These are phyloP conservation scores for Agriotes lineatus DNA, from an alignment of 2,888 invertebrate genomes.

Conservation along the genomic window DNA sequence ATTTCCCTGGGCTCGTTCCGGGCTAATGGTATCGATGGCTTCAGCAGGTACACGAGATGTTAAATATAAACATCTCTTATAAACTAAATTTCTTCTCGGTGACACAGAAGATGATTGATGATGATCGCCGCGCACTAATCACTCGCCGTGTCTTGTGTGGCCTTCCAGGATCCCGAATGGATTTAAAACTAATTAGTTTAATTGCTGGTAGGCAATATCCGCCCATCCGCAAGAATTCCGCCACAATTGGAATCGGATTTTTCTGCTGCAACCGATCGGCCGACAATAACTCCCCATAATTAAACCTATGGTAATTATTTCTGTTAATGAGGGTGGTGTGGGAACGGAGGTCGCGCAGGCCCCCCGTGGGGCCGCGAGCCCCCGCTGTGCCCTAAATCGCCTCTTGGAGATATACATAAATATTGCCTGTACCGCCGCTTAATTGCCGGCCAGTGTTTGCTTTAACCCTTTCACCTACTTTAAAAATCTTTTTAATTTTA, in stretches of 20 bases:
- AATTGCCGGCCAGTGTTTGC: constrained; percentile 19
- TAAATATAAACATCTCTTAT: constrained; percentile 40
- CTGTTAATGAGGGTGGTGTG: constrained; percentile 64
- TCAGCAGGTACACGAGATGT: constrained; percentile 35
- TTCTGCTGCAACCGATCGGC: background rate
- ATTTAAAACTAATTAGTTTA: constrained; percentile 43
- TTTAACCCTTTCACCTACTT: too few species aligned
- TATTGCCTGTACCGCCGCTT: constrained; percentile 44
- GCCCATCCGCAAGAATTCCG: background rate
- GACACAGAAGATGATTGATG: constrained; percentile 47
- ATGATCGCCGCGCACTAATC: constrained; percentile 47
- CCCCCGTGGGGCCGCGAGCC: constrained; percentile 55
- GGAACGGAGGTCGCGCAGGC: constrained; percentile 61
- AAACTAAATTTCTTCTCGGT: constrained; percentile 41
- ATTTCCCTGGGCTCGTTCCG: constrained; percentile 7
- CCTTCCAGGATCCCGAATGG: constrained; percentile 38
- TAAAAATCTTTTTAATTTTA: too few species aligned
- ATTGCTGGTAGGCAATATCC: constrained; percentile 37
- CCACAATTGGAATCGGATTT: background rate
- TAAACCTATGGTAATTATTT: constrained; percentile 60
- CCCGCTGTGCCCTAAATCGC: constrained; percentile 61
- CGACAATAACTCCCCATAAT: constrained; percentile 42
- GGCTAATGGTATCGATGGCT: constrained; percentile 15
- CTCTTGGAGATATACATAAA: constrained; percentile 55
- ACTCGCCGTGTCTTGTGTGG: constrained; percentile 48